phyloP scores from a whole-genome alignment of 2,888 invertebrate genomes.

The Junonia oenone region DNA sequence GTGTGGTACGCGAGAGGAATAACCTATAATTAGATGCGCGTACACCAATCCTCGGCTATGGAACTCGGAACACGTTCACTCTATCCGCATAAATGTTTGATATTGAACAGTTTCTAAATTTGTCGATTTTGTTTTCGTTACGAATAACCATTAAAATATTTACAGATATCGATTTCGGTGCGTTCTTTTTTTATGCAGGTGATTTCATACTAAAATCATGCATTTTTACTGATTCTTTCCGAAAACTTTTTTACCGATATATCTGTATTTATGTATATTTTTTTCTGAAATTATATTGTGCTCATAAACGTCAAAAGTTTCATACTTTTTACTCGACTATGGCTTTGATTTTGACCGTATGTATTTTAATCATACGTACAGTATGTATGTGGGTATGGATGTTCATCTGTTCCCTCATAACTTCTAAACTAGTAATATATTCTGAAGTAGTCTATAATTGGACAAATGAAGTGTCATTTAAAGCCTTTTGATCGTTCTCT shows the following conservation, averaged over 20 bases:
- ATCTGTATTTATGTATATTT: background rate
- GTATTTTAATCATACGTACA: too few species aligned
- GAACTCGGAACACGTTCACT: slow-evolving; percentile 24
- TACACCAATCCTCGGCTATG: slow-evolving; percentile 43
- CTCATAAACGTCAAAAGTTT: background rate
- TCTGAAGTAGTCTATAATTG: background rate
- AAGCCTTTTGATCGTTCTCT: too few species aligned
- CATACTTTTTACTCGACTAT: too few species aligned
- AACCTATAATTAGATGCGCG: slow-evolving; percentile 77
- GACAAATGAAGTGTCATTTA: too few species aligned
- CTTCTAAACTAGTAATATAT: too few species aligned
- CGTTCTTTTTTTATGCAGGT: background rate
- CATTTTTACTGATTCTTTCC: background rate
- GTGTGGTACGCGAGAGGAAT: slow-evolving; percentile 72
- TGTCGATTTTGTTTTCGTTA: slow-evolving; percentile 10
- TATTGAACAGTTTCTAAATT: slow-evolving; percentile 19
- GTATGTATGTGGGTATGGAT: too few species aligned
- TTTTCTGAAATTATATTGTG: too few species aligned
- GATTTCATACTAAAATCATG: background rate
- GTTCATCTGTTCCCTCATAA: too few species aligned
- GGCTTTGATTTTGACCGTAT: too few species aligned
- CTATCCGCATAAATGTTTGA: slow-evolving; percentile 21
- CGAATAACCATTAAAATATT: background rate
- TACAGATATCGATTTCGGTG: background rate
- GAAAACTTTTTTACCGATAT: background rate